Conservation (phyloP, 2,113 vertebrate species). For the Pithys albifrons region DNA sequence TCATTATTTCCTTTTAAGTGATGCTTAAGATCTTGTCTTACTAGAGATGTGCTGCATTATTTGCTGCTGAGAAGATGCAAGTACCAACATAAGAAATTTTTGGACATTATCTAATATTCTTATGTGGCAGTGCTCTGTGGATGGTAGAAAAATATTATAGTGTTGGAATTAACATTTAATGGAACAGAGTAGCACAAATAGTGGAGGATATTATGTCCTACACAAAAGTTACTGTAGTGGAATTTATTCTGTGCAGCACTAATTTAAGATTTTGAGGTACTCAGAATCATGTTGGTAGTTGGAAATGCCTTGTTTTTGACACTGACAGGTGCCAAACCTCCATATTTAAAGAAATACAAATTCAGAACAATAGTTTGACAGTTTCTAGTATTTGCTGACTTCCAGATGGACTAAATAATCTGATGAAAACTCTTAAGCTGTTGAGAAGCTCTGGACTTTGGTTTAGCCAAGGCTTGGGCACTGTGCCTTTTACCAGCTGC, state of each 20-base stretch:
- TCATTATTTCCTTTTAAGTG: neutral
- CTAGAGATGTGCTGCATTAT: neutral
- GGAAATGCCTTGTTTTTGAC: neutral
- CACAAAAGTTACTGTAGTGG: neutral
- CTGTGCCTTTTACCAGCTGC: neutral
- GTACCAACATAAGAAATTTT: neutral
- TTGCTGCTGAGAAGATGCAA: neutral
- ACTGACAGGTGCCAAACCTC: neutral
- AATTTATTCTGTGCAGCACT: neutral
- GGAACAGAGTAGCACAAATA: neutral
- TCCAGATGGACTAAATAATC: neutral
- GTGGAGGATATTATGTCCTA: neutral
- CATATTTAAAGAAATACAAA: neutral
- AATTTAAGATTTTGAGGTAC: neutral
- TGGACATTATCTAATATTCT: neutral
- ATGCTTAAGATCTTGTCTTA: neutral
- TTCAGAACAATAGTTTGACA: neutral
- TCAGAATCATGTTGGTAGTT: neutral
- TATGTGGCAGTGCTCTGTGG: neutral
- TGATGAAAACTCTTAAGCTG: neutral
- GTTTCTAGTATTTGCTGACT: neutral
- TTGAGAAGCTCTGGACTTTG: neutral
- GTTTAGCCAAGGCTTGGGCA: neutral
- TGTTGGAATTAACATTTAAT: neutral
- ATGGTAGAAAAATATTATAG: neutral